These are phyloP conservation scores for Nothocercus julius DNA, from an alignment of 2,113 vertebrate genomes.

Conservation along the genomic window DNA sequence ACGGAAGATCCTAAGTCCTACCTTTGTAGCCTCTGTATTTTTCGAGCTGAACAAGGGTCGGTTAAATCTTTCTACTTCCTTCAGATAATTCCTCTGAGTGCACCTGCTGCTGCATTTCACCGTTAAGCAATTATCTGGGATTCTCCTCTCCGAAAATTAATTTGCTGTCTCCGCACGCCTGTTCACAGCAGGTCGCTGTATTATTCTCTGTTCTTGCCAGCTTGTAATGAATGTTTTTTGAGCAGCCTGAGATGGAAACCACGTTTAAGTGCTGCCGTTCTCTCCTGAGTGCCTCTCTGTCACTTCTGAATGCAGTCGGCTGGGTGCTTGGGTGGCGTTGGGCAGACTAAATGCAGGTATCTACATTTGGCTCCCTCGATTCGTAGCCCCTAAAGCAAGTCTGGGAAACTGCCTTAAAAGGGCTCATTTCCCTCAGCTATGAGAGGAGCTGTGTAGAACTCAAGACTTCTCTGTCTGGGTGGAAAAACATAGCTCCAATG, in stretches of 20 bases:
- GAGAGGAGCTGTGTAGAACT: background rate
- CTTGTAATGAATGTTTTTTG: background rate
- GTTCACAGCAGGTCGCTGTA: constrained; percentile 2
- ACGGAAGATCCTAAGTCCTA: background rate
- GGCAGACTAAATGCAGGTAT: background rate
- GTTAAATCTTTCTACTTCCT: background rate
- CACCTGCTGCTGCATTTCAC: background rate
- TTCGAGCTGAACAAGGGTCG: background rate
- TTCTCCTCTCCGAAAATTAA: background rate
- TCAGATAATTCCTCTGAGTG: background rate
- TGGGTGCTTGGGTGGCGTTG: background rate
- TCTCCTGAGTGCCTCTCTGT: background rate
- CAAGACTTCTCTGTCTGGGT: background rate
- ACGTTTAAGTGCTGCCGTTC: background rate
- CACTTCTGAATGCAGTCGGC: background rate
- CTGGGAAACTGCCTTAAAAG: background rate
- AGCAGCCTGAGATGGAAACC: background rate
- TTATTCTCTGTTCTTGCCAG: background rate
- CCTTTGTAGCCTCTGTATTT: background rate
- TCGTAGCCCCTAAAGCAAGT: background rate
- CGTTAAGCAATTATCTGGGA: constrained; percentile 34
- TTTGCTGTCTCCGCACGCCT: background rate
- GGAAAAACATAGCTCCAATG: background rate
- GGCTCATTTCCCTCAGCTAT: background rate
- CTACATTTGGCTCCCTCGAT: background rate